Evolutionary conservation across 2,888 invertebrate genomes (phyloP), one percentile per base, ranked within the genome.

Genomic region (Lasioglossum vierecki): DNA sequence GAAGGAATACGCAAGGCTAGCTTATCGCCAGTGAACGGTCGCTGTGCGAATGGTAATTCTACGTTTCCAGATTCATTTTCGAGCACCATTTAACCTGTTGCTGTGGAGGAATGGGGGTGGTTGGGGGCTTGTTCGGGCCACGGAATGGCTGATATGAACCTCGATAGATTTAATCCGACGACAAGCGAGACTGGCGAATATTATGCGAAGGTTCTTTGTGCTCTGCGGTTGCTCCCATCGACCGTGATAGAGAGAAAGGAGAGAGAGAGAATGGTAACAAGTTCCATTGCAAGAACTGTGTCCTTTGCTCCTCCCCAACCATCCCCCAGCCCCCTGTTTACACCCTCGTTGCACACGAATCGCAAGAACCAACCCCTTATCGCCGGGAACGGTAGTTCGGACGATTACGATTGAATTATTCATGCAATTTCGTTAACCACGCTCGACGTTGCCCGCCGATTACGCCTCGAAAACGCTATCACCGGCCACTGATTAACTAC

Each of bases 81-180:
- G 77, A 74, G 81, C 22, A 68, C 60, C 83, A 89, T 85, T 89
- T 90, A 89, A 90, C 89, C 89, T 90, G 89, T 90, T 90, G 90
- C 89, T 82, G 86, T 75, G 60, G 60, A 13, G 60, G 13, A 30
- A 30, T 9, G 13, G 4, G n/a, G 60, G 15, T 63, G 30, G 60
- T 26, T 30, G 15, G 6, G 35, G 76, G 82, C 70, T 90, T 90
- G 84, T 90, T 87, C 81, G 83, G 53, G 53, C 53, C 22, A 79
- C 84, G 72, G 79, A 84, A 83, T 74, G 87, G 86, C 81, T 83
- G 88, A 86, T 80, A 82, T 76, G 82, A 87, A 88, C 83, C 81
- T 79, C 82, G 84, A 84, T 87, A 80, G 81, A 76, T 87, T 82
- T 80, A 76, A 87, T 82, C 68, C 60, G 70, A 66, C 76, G 71